Conservation (phyloP, 1,140 invertebrate species). For the Nasonia giraulti region DNA sequence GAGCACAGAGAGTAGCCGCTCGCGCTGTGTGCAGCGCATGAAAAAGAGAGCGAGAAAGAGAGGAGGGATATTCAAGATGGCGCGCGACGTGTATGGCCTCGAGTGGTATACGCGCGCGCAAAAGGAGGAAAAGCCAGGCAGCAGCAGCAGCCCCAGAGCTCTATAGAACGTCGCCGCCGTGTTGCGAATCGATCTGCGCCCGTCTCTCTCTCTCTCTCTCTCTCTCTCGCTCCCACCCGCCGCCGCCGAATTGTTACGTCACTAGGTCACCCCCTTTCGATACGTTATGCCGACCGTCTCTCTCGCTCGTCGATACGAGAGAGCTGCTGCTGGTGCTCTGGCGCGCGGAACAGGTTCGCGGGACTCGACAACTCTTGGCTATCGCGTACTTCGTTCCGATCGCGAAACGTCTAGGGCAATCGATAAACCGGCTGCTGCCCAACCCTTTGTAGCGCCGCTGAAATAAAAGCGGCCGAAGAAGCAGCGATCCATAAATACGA, state of each 20-base stretch:
- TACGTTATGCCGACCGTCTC: neutral
- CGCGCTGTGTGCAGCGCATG: too few species aligned
- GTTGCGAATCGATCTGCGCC: constrained; percentile 46
- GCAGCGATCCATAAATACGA: neutral
- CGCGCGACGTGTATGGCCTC: neutral
- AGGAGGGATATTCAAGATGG: constrained; percentile 25
- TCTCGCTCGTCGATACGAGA: neutral
- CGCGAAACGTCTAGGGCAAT: neutral
- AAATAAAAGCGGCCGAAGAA: constrained; percentile 10
- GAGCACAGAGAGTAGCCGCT: too few species aligned
- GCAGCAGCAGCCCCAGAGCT: neutral
- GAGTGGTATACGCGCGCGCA: constrained; percentile 37
- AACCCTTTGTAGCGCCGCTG: neutral
- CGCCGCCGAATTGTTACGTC: constrained; percentile 49
- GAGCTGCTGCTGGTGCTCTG: neutral
- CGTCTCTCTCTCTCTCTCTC: neutral
- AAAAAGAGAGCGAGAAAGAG: neutral
- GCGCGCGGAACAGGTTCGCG: neutral
- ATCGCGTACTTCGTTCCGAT: neutral
- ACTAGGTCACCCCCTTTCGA: constrained; percentile 51
- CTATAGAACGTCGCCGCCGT: constrained; percentile 14
- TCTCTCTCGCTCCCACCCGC: neutral
- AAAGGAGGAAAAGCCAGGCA: constrained; percentile 29
- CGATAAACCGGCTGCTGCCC: neutral
- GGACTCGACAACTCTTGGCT: neutral